These are phyloP conservation scores for Arge pagana DNA, from an alignment of 2,888 invertebrate genomes.

Conservation along the genomic window DNA sequence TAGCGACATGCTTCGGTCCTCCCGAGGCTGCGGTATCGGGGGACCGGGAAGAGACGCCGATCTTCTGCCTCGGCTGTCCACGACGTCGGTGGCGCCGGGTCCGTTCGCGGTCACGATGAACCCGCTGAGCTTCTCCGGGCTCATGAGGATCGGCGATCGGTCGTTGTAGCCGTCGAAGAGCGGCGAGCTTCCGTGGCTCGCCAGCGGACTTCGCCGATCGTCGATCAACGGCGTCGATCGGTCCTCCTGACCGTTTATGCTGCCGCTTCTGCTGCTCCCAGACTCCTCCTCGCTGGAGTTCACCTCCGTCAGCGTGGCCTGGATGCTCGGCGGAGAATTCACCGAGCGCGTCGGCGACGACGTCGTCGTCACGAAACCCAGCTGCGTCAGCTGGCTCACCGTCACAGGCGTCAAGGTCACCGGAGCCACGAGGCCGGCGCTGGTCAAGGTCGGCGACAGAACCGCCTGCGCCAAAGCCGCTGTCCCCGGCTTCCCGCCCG, in stretches of 20 bases:
- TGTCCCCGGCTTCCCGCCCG: slow-evolving; percentile 68
- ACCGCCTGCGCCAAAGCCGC: slow-evolving; percentile 81
- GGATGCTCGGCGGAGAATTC: slow-evolving; percentile 30
- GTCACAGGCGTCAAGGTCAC: slow-evolving; percentile 64
- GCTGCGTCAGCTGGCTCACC: slow-evolving; percentile 65
- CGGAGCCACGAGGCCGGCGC: slow-evolving; percentile 59
- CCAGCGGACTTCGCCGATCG: slow-evolving; percentile 47
- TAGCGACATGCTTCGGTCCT: slow-evolving; percentile 51
- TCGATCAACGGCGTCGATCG: slow-evolving; percentile 52
- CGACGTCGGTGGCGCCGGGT: slow-evolving; percentile 37
- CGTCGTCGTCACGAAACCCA: slow-evolving; percentile 59
- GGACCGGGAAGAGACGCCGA: slow-evolving; percentile 51
- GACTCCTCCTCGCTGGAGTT: slow-evolving; percentile 51
- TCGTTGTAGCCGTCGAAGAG: slow-evolving; percentile 49
- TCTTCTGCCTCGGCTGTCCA: slow-evolving; percentile 50
- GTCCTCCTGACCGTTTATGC: slow-evolving; percentile 52
- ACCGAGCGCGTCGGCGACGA: slow-evolving; percentile 51
- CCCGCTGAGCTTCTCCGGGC: slow-evolving; percentile 47
- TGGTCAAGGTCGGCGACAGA: slow-evolving; percentile 65
- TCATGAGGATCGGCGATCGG: slow-evolving; percentile 50
- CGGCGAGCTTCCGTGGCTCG: slow-evolving; percentile 46
- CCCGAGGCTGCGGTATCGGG: slow-evolving; percentile 42
- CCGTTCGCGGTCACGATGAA: slow-evolving; percentile 39
- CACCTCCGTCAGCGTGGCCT: slow-evolving; percentile 48
- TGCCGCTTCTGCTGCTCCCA: slow-evolving; percentile 49